A percentile compares a stretch with the other conserved stretches of the same genome.
These are phyloP conservation scores for Acleris holmiana DNA, from an alignment of 2,888 invertebrate genomes.

Conservation along the genomic window DNA sequence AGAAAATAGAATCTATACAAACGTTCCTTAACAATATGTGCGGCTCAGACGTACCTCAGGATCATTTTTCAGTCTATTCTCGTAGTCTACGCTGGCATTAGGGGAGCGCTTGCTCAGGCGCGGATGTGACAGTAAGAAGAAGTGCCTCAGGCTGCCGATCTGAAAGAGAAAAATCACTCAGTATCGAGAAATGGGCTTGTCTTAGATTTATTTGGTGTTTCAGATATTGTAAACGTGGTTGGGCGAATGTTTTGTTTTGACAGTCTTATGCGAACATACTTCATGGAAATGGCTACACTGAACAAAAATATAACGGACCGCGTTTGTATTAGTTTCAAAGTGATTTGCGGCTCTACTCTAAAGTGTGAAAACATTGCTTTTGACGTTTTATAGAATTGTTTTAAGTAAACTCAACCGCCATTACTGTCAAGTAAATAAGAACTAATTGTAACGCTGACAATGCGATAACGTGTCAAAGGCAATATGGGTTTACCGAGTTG, in stretches of 20 bases:
- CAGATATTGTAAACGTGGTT: too few species aligned
- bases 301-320: too few species aligned
- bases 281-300: too few species aligned
- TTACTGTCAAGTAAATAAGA: too few species aligned
- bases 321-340: too few species aligned
- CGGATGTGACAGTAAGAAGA: constrained; percentile 73
- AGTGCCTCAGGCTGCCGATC: constrained; percentile 76
- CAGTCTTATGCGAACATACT: not conserved
- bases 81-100: constrained; percentile 68
- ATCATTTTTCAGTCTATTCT: constrained; percentile 72
- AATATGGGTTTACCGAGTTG: too few species aligned
- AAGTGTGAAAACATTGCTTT: too few species aligned
- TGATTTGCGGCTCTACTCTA: too few species aligned
- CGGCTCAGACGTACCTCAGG: constrained; percentile 64
- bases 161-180: constrained; percentile 58
- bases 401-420: too few species aligned
- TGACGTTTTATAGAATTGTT: too few species aligned
- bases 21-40: not conserved
- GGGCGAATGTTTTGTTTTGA: not conserved
- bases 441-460: too few species aligned
- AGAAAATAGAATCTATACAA: not conserved
- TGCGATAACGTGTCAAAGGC: too few species aligned
- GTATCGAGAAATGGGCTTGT: constrained; percentile 6
- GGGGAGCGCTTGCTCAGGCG: constrained; percentile 73
- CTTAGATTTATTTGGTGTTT: not conserved